Base-by-base conservation (phyloP, 2,888 invertebrate genomes). In the Strigamia transsilvanica region DNA sequence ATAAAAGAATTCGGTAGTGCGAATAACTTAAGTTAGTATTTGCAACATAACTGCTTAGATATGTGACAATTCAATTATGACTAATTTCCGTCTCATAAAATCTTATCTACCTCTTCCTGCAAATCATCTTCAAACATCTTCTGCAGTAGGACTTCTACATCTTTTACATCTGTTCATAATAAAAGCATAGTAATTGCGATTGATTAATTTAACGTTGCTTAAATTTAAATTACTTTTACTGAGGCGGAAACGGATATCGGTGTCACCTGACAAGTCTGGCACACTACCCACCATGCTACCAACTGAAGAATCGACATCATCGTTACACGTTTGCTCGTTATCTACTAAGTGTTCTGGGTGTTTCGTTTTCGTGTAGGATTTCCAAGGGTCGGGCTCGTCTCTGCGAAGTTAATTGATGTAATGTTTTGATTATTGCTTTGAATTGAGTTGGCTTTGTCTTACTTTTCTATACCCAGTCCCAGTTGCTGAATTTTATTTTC, bases 121-220 rank as follows among this genome's bases (percentile, higher is more conserved):
- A 88, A 86, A 84, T 88, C 88, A 78, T 87, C 87, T 84, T 88
- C 88, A 86, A 89, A 89, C 89, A 89, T 89, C 83, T 87, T 86
- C 83, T 88, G 87, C 7, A 89, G 85, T 34, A 89, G 84, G 7
- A 87, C 87, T 83, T 88, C 88, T 4, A 88, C 87, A 83, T 87
- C 88, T 84, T 88, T 88, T 0, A 86, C 85, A 84, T 86, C 89
- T 89, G 85, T 13, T 85, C 84, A n/a, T 81, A 46, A 34, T n/a
- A 27, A 78, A 12, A 80, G 6, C 34, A 66, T 61, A 51, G 32
- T 73, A 81, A 77, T 32, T 23, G 4, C 3, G n/a, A 15, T 77
- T 77, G 5, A 51, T 51, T 51, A 10, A 18, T 13, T n/a, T 27
- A 34, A 77, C 4, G 21, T 2, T 18, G 32, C 73, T 2, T 27